phyloP scores from a whole-genome alignment of 2,888 invertebrate species.

The Cephus pygmeus region DNA sequence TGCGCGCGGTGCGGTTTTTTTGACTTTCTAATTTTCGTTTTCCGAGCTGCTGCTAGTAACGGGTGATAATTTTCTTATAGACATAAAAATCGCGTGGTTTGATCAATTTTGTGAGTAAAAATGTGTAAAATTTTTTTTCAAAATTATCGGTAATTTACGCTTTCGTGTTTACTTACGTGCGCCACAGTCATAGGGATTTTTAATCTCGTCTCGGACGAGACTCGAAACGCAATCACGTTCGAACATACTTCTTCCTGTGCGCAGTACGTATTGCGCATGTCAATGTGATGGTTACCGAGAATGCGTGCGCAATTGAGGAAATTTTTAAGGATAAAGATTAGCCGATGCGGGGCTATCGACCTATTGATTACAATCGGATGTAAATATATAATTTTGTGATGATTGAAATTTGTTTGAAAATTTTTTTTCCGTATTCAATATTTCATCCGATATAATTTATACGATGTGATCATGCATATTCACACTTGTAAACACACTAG shows the following conservation, averaged over 20 bases:
- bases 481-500: too few species aligned
- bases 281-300: conserved; percentile 27
- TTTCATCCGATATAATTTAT: neutral
- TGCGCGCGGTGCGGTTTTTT: neutral
- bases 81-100: too few species aligned
- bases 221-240: conserved; percentile 56
- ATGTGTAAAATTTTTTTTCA: too few species aligned
- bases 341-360: neutral
- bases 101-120: too few species aligned
- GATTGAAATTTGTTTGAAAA: neutral
- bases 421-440: neutral
- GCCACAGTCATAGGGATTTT: neutral
- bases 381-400: neutral
- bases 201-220: neutral
- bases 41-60: too few species aligned
- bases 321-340: neutral
- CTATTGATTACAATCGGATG: neutral
- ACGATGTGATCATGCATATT: neutral
- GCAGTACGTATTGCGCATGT: conserved; percentile 51
- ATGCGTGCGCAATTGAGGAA: neutral
- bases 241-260: conserved; percentile 56
- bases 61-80: too few species aligned
- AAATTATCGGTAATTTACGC: too few species aligned
- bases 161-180: too few species aligned
- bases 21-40: neutral